Percentiles rank a stretch among this genome's conserved stretches.
Conservation (phyloP, 2,113 vertebrate species). For the Cnemophilus loriae region DNA sequence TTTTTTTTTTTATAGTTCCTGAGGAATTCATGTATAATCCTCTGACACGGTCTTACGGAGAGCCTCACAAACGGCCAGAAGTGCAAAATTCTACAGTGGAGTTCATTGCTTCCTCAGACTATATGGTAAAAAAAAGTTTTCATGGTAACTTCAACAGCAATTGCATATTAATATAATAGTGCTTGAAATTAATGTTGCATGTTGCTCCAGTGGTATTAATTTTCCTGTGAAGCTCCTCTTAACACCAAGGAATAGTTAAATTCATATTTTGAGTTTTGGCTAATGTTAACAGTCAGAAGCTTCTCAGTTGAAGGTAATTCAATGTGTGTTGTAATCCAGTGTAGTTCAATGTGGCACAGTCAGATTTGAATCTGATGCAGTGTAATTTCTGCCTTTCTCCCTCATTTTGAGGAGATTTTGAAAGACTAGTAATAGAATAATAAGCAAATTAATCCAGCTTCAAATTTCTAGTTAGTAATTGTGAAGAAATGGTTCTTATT, state of each 20-base stretch:
- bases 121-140: constrained; percentile 82
- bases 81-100: constrained; percentile 96
- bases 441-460: neutral
- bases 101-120: constrained; percentile 97
- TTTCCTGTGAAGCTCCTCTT: neutral
- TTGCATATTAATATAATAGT: neutral
- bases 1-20: constrained; percentile 77
- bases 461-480: neutral
- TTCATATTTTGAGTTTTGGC: neutral
- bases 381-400: neutral
- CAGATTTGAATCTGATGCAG: neutral
- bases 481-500: neutral
- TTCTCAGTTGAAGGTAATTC: neutral
- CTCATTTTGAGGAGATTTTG: neutral
- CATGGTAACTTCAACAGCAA: neutral
- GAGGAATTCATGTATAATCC: constrained; percentile 99
- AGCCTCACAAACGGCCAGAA: constrained; percentile 95
- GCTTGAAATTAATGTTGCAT: neutral
- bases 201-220: neutral
- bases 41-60: constrained; percentile 91
- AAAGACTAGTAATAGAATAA: neutral
- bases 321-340: neutral
- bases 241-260: neutral
- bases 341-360: neutral
- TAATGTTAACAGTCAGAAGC: neutral